Base-by-base conservation (phyloP, 92 coral and sea anemone species). In the Palythoa grandiflora region DNA sequence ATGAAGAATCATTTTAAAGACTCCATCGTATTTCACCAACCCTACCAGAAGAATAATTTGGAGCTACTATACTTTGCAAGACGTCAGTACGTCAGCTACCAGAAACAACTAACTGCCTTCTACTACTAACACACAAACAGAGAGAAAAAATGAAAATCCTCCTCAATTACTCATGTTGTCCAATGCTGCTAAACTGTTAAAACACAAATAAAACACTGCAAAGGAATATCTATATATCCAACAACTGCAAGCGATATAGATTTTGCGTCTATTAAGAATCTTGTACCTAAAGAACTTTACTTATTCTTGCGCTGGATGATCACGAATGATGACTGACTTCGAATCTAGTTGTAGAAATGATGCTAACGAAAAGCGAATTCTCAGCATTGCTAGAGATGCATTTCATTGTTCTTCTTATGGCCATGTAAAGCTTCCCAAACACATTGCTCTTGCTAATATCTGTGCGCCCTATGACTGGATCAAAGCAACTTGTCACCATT, bases 291-390 rank as follows among this genome's bases (percentile, higher is more conserved):
- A 28, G 17, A 71, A 6, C 91, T 90, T 1, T 89, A 92, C 84
- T 71, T 77, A 20, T 86, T 92, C 51, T 73, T 90, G 38, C 86
- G 93, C 53, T 81, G 87, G 73, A 15, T 87, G 79, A 47, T 90
- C 20, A 71, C 95, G 10, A 83, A 70, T 72, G 91, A 92, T 19
- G 81, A 51, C 20, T 7, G 90, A 84, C 36, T 48, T 74, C 53
- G 81, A 76, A 28, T 68, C 93, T 12, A 75, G 63, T 17, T 90
- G 95, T 68, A 51, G 73, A 3, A 90, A 66, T 53, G 75, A 36
- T 17, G n/a, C 81, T 14, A 87, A 90, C 15, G 91, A 93, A 65
- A 14, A 20, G 66, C 17, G 19, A 61, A 17, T 61, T 6, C 19
- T 61, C 19, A 16, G 79, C 28, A 70, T 79, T 17, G 71, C 80